Evolutionary conservation across 2,797 vertebrate genomes (phyloP).

Genomic region (Neoniphon sammara): DNA sequence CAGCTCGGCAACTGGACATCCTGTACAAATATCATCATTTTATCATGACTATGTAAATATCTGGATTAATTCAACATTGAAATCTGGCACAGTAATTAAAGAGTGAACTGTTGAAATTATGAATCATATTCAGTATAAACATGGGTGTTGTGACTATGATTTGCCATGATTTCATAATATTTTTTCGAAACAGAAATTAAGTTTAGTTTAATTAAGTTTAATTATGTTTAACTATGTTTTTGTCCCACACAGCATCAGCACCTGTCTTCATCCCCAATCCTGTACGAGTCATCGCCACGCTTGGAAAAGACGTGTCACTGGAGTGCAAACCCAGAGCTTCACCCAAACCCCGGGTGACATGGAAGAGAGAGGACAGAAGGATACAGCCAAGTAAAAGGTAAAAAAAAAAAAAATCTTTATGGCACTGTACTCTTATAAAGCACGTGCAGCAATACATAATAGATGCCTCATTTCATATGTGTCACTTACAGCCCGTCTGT

Average conservation of each 20-base stretch:
- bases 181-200: neutral
- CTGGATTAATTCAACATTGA: too few species aligned
- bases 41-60: neutral
- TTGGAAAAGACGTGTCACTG: constrained; percentile 88
- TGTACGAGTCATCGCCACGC: constrained; percentile 88
- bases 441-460: neutral
- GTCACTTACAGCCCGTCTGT: too few species aligned
- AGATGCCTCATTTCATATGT: too few species aligned
- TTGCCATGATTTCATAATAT: neutral
- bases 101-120: too few species aligned
- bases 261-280: constrained; percentile 88
- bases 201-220: too few species aligned
- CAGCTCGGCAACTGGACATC: neutral
- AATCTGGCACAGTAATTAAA: too few species aligned
- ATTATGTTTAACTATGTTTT: constrained; percentile 8
- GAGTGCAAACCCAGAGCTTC: constrained; percentile 94
- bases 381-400: constrained; percentile 88
- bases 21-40: neutral
- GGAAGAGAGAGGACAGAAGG: constrained; percentile 89
- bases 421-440: neutral
- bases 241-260: constrained; percentile 86
- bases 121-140: neutral
- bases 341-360: constrained; percentile 90
- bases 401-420: neutral
- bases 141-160: neutral